Evolutionary conservation across 2,113 vertebrate genomes (phyloP), one percentile per base, ranked within the genome.

Genomic region (Alethe diademata): DNA sequence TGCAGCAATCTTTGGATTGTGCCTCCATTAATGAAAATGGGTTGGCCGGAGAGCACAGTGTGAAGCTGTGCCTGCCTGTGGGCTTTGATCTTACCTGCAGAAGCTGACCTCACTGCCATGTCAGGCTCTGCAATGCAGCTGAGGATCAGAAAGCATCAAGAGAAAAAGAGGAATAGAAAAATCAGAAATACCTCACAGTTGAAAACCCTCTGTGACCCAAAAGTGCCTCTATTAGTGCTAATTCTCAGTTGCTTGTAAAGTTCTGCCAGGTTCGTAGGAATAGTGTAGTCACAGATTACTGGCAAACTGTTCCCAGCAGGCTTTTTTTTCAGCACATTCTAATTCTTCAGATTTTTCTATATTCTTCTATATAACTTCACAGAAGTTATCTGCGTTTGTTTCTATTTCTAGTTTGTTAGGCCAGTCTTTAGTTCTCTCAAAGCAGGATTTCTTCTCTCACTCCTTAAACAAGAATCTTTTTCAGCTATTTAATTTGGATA

Each of bases 31-130:
- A 95, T 53, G 91, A 94, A 94, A 90, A 88, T 42, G 38, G 3
- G 9, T 43, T 86, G 84, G 33, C 71, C 25, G 0, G 90, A 66
- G 72, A 93, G 75, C 86, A 79, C 78, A 90, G 75, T 83, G 86
- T 94, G 93, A 88, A 69, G 60, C 58, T 95, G 31, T 6, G 4
- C 64, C 58, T 90, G 64, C 67, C 71, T 66, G 25, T 12, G 4
- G 60, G 74, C 95, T 96, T 97, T 96, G 86, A 96, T 96, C 83
- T 95, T 85, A 96, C 88, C 86, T 96, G 72, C 80, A 61, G 76
- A 91, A 78, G 57, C 73, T 89, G 75, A 93, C 92, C 79, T 86
- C 79, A 22, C 60, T 83, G 69, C 79, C 40, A 9, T 80, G 72
- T 56, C 60, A 90, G 69, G 38, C 60, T 82, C 70, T 80, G 54